A percentile compares a stretch with the other conserved stretches of the same genome.
These are phyloP conservation scores for Cygnus buccinator DNA, from an alignment of 2,113 vertebrate genomes.

Conservation along the genomic window DNA sequence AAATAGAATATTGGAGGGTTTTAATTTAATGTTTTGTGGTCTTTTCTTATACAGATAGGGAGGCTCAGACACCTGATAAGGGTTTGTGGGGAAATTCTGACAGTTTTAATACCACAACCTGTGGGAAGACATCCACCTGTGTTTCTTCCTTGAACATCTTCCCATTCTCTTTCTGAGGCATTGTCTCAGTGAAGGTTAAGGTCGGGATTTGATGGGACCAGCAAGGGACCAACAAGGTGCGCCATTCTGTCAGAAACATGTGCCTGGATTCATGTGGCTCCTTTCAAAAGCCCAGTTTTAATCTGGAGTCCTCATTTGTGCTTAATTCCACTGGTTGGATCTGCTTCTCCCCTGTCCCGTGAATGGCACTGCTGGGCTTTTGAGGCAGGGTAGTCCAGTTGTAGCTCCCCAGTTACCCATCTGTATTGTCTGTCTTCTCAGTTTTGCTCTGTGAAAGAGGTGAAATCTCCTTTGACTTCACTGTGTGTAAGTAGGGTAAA, in stretches of 20 bases:
- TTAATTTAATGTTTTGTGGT: not conserved
- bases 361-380: not conserved
- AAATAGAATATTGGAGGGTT: not conserved
- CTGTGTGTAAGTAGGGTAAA: not conserved
- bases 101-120: not conserved
- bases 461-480: not conserved
- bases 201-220: not conserved
- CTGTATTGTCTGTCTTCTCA: not conserved
- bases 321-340: not conserved
- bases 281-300: not conserved
- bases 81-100: not conserved
- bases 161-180: not conserved
- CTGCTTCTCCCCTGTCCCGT: not conserved
- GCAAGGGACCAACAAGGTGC: not conserved
- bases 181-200: not conserved
- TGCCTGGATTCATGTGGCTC: not conserved
- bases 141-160: not conserved
- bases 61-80: not conserved
- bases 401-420: not conserved
- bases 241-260: rapidly evolving
- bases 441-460: not conserved
- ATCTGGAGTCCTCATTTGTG: not conserved
- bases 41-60: not conserved
- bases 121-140: not conserved
- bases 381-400: not conserved